Evolutionary conservation across 2,797 vertebrate genomes (phyloP).

Genomic region (Rhinogobio ventralis): DNA sequence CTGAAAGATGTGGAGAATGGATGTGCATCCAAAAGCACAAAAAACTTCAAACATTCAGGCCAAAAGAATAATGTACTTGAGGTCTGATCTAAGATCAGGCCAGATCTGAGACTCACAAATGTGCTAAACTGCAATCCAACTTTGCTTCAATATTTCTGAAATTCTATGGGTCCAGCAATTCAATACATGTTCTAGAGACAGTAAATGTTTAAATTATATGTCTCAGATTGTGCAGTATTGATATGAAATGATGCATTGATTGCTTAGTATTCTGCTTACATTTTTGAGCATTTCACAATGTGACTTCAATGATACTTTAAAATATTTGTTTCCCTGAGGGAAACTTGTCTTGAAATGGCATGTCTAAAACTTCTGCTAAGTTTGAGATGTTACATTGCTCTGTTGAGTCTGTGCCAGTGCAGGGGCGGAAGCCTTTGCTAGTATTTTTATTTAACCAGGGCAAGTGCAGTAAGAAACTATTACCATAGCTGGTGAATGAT

Average conservation of each 20-base stretch:
- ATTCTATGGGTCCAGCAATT: conserved; percentile 2
- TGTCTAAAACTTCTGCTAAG: conserved; percentile 27
- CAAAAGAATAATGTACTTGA: conserved; percentile 19
- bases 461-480: conserved; percentile 22
- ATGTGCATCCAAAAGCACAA: conserved; percentile 64
- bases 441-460: conserved; percentile 23
- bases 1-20: conserved; percentile 68
- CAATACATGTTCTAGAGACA: not conserved
- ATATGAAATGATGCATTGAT: not conserved
- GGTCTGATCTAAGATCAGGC: conserved; percentile 3
- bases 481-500: not conserved
- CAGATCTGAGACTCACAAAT: not conserved
- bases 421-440: not conserved
- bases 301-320: not conserved
- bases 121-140: not conserved
- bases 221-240: conserved; percentile 15
- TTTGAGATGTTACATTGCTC: conserved; percentile 13
- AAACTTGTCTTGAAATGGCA: conserved; percentile 14
- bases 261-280: not conserved
- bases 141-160: conserved; percentile 5
- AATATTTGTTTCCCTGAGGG: not conserved
- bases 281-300: not conserved
- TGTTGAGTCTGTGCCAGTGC: conserved; percentile 8
- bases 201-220: not conserved
- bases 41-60: conserved; percentile 24